phyloP scores from a whole-genome alignment of 2,113 vertebrate species.

The Mola mola region DNA sequence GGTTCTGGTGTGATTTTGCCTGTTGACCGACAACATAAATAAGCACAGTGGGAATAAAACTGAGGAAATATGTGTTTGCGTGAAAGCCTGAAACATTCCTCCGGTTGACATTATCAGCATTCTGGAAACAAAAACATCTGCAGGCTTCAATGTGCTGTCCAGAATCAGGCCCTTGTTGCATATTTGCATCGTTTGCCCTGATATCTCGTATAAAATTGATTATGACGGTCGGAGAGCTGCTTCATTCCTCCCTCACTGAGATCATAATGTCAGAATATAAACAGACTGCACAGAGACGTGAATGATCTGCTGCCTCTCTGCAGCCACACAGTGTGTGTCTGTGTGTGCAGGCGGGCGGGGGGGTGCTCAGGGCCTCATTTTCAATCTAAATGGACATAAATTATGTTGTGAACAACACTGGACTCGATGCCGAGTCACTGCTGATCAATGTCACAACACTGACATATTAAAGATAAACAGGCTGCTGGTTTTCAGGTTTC shows the following conservation, averaged over 20 bases:
- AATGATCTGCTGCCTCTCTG: conserved; percentile 10
- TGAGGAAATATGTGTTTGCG: conserved; percentile 1
- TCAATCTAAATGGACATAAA: conserved; percentile 45
- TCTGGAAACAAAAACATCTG: not conserved
- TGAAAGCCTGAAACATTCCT: not conserved
- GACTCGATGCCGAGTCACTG: too few species aligned
- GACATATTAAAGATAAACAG: too few species aligned
- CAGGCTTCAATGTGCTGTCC: not conserved
- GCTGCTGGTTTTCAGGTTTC: too few species aligned
- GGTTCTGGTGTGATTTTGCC: too few species aligned
- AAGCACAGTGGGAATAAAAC: too few species aligned
- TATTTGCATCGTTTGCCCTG: conserved; percentile 18
- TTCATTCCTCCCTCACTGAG: not conserved
- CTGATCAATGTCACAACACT: too few species aligned
- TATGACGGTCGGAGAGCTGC: conserved; percentile 12
- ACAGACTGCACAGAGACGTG: conserved; percentile 22
- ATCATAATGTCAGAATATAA: conserved; percentile 35
- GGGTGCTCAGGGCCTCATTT: conserved; percentile 1
- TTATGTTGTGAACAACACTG: conserved; percentile 14
- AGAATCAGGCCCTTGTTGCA: conserved; percentile 14
- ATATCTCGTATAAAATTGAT: conserved; percentile 31
- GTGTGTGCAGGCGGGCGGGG: not conserved
- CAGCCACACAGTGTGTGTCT: not conserved
- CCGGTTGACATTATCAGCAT: not conserved
- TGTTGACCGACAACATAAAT: too few species aligned